Percentiles rank a stretch among this genome's conserved stretches.
phyloP scores from a whole-genome alignment of 2,888 invertebrate genomes.

The Trachelus tabidus region DNA sequence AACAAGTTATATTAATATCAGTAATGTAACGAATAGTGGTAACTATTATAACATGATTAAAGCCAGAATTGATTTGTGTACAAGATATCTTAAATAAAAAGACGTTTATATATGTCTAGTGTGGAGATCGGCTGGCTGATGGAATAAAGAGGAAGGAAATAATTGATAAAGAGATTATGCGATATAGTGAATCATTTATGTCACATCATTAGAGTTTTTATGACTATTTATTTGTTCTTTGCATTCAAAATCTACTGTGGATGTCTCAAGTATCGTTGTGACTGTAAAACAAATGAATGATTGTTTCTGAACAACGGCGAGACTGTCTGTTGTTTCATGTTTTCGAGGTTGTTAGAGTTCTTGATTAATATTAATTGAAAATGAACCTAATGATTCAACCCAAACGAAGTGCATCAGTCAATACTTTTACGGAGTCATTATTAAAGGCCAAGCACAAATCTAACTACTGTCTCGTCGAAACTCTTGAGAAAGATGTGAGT shows the following conservation, averaged over 20 bases:
- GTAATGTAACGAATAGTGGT: constrained; percentile 16
- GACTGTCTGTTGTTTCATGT: background rate
- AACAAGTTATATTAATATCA: constrained; percentile 16
- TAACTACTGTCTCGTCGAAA: constrained; percentile 34
- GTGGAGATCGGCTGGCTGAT: constrained; percentile 25
- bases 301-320: background rate
- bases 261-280: background rate
- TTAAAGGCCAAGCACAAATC: constrained; percentile 28
- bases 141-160: constrained; percentile 21
- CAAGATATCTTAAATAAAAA: constrained; percentile 37
- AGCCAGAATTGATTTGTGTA: constrained; percentile 43
- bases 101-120: constrained; percentile 38
- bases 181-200: constrained; percentile 6
- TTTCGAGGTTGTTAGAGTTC: background rate
- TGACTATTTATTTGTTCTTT: constrained; percentile 9
- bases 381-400: constrained; percentile 8
- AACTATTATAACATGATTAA: constrained; percentile 22
- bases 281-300: background rate
- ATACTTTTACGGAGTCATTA: constrained; percentile 8
- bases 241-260: background rate
- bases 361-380: constrained; percentile 5
- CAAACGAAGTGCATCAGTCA: constrained; percentile 17
- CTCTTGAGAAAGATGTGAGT: constrained; percentile 47
- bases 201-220: background rate
- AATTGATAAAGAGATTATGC: constrained; percentile 10